phyloP scores from a whole-genome alignment of 2,888 invertebrate species.

The Vesta saturnalis region DNA sequence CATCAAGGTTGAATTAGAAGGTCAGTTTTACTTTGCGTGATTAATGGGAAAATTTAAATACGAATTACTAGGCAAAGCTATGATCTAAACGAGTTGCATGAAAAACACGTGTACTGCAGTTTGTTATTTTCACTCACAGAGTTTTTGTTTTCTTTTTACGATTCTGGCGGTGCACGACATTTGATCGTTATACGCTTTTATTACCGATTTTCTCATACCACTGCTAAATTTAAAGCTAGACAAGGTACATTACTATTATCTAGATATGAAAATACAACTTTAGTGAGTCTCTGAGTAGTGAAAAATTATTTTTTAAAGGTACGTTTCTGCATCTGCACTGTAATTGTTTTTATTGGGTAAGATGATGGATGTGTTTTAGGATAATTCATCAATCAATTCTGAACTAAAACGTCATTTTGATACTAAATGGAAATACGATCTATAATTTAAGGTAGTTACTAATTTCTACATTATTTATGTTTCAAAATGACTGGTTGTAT shows the following conservation, averaged over 20 bases:
- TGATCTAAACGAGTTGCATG: neutral
- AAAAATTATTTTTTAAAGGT: neutral
- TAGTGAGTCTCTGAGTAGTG: too few relatives aligned
- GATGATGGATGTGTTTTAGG: neutral
- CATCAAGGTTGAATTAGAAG: conserved; percentile 17
- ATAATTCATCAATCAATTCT: neutral
- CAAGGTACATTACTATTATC: neutral
- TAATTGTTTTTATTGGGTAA: neutral
- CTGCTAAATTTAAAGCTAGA: neutral
- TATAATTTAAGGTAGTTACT: too few relatives aligned
- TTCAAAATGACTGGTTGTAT: too few relatives aligned
- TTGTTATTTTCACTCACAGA: conserved; percentile 17
- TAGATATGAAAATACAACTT: neutral
- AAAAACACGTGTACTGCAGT: conserved; percentile 23
- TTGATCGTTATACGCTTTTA: conserved; percentile 24
- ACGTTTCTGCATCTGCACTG: neutral
- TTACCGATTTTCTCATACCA: conserved; percentile 23
- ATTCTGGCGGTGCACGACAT: conserved; percentile 23
- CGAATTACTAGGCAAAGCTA: neutral
- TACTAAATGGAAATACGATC: too few relatives aligned
- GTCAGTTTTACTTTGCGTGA: conserved; percentile 21
- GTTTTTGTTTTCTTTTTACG: conserved; percentile 16
- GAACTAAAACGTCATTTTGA: too few relatives aligned
- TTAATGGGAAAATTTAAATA: conserved; percentile 7
- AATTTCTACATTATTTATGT: too few relatives aligned